Evolutionary conservation across 2,113 vertebrate genomes (phyloP), one percentile per base, ranked within the genome.

Genomic region (Osmerus mordax): DNA sequence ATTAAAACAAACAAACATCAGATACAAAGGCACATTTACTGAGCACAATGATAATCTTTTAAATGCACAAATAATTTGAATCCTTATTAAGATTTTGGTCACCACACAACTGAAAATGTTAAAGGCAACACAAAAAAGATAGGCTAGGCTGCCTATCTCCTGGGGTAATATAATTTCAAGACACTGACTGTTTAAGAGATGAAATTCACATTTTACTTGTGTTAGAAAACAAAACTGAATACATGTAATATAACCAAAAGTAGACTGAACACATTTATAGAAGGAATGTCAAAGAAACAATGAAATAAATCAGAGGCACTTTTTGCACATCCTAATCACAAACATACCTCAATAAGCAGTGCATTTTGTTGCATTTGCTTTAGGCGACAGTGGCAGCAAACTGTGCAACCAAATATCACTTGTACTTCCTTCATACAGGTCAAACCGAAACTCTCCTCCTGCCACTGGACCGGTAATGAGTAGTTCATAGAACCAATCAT

Each of bases 261-360:
- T n/a, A 68, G 28, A 75, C 70, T 56, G 15, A 47, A 41, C 7
- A 25, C 54, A 36, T 16, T 7, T 7, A 73, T 25, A 54, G 74
- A 1, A 53, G 81, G 51, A 81, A 81, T 79, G 69, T 83, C 73
- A 70, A 32, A 32, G 53, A 75, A 65, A 51, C 19, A 21, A 19
- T 47, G 73, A 70, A 70, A 67, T 62, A 62, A 51, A 67, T 18
- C 36, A 47, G n/a, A 28, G n/a, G n/a, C 21, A 68, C 21, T 67
- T 60, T 59, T 54, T 67, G 19, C 32, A 32, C 52, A 69, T 75
- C 19, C 55, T 28, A 72, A 72, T 73, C 76, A 52, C 65, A 47
- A 47, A 12, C 41, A 56, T 29, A 61, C 54, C 23, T 73, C 18
- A 70, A 23, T 8, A 7, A 67, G 73, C 69, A 59, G 77, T 63